A percentile compares a stretch with the other conserved stretches of the same genome.
Conservation (phyloP, 2,888 invertebrate species). For the Ormyrus nitidulus region DNA sequence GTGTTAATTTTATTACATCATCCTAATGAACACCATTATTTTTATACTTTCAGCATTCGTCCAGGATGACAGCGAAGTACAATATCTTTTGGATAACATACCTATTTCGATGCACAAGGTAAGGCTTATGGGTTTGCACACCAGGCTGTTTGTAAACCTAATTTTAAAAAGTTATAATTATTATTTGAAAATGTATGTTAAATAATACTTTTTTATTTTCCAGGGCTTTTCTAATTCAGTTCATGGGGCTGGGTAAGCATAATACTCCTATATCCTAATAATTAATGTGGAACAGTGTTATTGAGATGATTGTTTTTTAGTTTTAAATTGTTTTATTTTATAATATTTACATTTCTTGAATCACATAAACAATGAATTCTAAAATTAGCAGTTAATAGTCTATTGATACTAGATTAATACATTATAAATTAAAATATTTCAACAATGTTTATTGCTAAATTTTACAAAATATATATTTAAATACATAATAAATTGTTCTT, state of each 20-base stretch:
- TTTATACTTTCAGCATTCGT: slow-evolving; percentile 79
- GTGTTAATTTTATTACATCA: neutral
- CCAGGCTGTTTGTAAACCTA: neutral
- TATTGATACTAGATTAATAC: too few relatives aligned
- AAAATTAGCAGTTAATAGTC: too few relatives aligned
- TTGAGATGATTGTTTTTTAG: too few relatives aligned
- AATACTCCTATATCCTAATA: slow-evolving; percentile 60
- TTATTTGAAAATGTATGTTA: slow-evolving; percentile 9
- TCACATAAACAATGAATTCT: too few relatives aligned
- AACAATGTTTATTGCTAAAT: too few relatives aligned
- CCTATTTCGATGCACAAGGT: slow-evolving; percentile 78
- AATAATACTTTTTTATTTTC: slow-evolving; percentile 51
- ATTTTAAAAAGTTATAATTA: neutral
- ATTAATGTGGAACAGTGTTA: slow-evolving; percentile 60
- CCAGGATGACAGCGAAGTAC: slow-evolving; percentile 82
- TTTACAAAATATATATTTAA: too few relatives aligned
- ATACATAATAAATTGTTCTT: too few relatives aligned
- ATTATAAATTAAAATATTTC: too few relatives aligned
- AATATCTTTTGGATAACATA: slow-evolving; percentile 82
- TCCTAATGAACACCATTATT: slow-evolving; percentile 14
- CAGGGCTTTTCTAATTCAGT: slow-evolving; percentile 71
- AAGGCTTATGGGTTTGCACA: slow-evolving; percentile 47
- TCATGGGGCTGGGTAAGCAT: slow-evolving; percentile 71
- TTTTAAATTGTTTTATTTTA: slow-evolving; percentile 36
- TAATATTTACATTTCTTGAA: too few relatives aligned